Percentiles rank a stretch among this genome's conserved stretches.
phyloP scores from a whole-genome alignment of 2,113 vertebrate genomes.

The Rutilus rutilus region DNA sequence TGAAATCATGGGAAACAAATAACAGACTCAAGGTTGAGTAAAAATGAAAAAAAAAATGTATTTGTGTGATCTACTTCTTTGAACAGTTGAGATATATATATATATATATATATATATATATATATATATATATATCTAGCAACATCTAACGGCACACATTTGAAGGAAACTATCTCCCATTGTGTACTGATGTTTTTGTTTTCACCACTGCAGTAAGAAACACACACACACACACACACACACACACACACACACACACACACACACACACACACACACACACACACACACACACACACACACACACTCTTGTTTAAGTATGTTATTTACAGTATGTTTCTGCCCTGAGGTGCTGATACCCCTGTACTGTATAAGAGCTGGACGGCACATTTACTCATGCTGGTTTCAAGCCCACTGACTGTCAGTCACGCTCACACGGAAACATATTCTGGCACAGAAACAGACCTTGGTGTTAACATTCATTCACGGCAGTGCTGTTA shows the following conservation, averaged over 20 bases:
- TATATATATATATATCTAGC: too few relatives aligned
- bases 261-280: too few relatives aligned
- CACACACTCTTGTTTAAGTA: background rate
- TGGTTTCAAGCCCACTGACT: constrained; percentile 16
- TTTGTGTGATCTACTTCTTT: background rate
- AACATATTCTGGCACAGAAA: constrained; percentile 12
- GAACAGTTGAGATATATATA: too few relatives aligned
- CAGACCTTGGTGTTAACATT: background rate
- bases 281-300: too few relatives aligned
- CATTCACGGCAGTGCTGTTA: constrained; percentile 8
- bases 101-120: too few relatives aligned
- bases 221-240: too few relatives aligned
- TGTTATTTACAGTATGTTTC: background rate
- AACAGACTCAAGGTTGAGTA: background rate
- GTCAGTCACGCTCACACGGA: background rate
- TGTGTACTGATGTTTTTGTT: too few relatives aligned
- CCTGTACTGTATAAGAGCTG: background rate
- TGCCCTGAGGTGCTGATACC: constrained; percentile 2
- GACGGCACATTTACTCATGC: background rate
- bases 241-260: too few relatives aligned
- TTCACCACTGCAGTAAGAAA: background rate
- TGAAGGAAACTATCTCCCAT: background rate
- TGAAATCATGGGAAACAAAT: too few relatives aligned
- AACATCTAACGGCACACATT: background rate
- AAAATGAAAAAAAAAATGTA: background rate